These are phyloP conservation scores for Acronicta alni DNA, from an alignment of 2,888 invertebrate species.

Conservation along the genomic window DNA sequence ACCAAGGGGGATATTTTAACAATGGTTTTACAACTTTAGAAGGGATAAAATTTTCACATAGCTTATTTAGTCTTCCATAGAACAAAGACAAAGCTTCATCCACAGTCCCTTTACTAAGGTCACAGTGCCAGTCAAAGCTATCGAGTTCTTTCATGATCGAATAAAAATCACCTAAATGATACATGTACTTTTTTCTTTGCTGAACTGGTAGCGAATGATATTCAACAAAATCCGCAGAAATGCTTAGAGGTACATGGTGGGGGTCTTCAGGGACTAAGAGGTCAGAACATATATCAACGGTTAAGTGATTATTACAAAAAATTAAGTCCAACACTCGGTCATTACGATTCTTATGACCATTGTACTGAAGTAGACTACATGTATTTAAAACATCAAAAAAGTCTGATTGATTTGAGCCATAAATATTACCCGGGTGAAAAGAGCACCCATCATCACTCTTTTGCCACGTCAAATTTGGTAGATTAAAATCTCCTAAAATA, in stretches of 20 bases:
- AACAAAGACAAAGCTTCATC: constrained; percentile 18
- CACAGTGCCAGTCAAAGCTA: constrained; percentile 8
- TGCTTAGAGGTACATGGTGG: constrained; percentile 8
- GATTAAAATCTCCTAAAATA: constrained; percentile 10
- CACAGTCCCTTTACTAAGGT: constrained; percentile 1
- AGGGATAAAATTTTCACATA: constrained; percentile 7
- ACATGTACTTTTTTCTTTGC: constrained; percentile 7
- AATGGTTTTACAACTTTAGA: constrained; percentile 4
- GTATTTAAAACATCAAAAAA: constrained; percentile 14
- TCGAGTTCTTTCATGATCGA: constrained; percentile 9
- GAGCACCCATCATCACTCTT: not conserved
- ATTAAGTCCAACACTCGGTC: not conserved
- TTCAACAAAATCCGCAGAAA: constrained; percentile 6
- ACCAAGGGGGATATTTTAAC: constrained; percentile 19
- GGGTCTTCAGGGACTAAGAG: constrained; percentile 16
- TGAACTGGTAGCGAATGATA: not conserved
- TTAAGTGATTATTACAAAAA: constrained; percentile 4
- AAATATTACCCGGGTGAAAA: constrained; percentile 4
- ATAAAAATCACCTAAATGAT: constrained; percentile 6
- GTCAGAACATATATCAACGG: not conserved
- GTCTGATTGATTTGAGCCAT: constrained; percentile 1
- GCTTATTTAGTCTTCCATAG: not conserved
- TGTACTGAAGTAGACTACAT: constrained; percentile 22
- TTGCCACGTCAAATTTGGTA: constrained; percentile 7
- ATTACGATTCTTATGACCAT: not conserved